Conservation (phyloP, 2,888 invertebrate genomes). For the Drosophila phalerata region DNA sequence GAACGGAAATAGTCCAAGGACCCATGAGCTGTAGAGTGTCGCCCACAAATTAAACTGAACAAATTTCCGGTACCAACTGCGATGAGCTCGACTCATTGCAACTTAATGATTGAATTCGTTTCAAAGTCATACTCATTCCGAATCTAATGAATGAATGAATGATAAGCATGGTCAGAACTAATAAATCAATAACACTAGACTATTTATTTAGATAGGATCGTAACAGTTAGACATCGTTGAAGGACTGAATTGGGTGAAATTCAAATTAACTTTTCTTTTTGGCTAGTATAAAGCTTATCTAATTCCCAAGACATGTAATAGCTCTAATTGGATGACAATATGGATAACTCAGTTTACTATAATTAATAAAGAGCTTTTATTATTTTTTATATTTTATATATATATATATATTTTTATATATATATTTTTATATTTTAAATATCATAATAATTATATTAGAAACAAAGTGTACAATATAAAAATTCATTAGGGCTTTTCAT, state of each 20-base stretch:
- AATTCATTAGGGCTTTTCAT: constrained; percentile 14
- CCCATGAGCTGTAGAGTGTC: constrained; percentile 47
- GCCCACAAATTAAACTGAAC: constrained; percentile 29
- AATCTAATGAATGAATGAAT: background rate
- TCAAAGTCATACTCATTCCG: background rate
- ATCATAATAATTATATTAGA: background rate
- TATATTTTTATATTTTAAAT: constrained; percentile 1
- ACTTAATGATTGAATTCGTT: constrained; percentile 16
- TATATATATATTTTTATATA: too few relatives aligned
- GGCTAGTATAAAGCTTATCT: too few relatives aligned
- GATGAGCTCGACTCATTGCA: constrained; percentile 34
- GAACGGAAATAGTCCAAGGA: constrained; percentile 61
- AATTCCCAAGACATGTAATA: too few relatives aligned
- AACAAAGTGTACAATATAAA: background rate
- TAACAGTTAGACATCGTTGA: background rate
- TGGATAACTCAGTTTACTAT: too few relatives aligned
- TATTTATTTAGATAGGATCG: background rate
- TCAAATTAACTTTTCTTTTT: too few relatives aligned
- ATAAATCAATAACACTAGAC: constrained; percentile 20
- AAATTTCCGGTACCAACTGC: constrained; percentile 38
- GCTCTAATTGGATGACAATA: background rate
- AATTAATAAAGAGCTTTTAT: background rate
- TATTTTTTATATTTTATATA: background rate
- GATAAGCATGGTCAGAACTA: background rate
- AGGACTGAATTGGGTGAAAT: background rate